These are phyloP conservation scores for Cephalotes varians DNA, from an alignment of 2,888 invertebrate species.

Conservation along the genomic window DNA sequence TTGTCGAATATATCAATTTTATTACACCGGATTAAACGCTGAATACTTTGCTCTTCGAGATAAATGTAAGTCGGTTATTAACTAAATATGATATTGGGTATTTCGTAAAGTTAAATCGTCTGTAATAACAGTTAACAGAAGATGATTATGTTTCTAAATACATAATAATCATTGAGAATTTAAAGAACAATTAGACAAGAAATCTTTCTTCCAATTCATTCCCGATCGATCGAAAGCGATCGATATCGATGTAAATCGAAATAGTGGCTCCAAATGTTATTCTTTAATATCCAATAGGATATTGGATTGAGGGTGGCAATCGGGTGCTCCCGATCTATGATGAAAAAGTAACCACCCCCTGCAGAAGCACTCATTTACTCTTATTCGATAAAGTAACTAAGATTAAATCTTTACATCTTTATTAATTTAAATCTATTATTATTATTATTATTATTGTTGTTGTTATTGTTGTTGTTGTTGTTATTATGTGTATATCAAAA, in stretches of 20 bases:
- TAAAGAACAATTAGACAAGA: constrained; percentile 20
- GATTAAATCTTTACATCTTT: constrained; percentile 79
- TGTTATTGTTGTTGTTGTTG: too few relatives aligned
- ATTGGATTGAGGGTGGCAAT: constrained; percentile 61
- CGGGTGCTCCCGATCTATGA: constrained; percentile 26
- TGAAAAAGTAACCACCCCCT: constrained; percentile 62
- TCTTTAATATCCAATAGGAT: constrained; percentile 74
- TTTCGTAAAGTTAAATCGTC: background rate
- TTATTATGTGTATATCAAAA: constrained; percentile 64
- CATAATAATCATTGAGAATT: background rate
- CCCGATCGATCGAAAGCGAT: constrained; percentile 48
- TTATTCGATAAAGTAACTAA: constrained; percentile 69
- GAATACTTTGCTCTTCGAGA: background rate
- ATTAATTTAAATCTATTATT: constrained; percentile 78
- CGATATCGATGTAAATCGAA: constrained; percentile 63
- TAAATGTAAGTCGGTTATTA: background rate
- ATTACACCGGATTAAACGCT: background rate
- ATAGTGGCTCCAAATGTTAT: constrained; percentile 63
- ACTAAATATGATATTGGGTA: background rate
- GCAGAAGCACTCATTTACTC: constrained; percentile 64
- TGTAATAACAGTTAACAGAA: background rate
- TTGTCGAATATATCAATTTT: background rate
- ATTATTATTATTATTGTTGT: constrained; percentile 72
- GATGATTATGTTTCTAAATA: background rate
- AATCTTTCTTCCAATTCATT: constrained; percentile 39